A percentile compares a stretch with the other conserved stretches of the same genome.
phyloP scores from a whole-genome alignment of 2,113 vertebrate genomes.

The Dipodomys ordii region DNA sequence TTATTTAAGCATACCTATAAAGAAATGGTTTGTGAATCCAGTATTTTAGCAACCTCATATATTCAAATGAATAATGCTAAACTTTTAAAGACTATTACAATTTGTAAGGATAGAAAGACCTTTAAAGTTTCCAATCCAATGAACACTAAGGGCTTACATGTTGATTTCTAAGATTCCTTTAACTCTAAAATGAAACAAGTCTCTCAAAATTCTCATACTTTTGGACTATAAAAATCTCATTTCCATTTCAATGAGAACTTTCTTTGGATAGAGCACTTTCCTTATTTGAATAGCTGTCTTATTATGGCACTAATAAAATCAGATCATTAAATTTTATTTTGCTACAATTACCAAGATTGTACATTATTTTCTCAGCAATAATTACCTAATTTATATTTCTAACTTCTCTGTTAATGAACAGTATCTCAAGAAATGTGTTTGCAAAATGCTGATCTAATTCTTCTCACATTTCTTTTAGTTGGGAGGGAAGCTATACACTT shows the following conservation, averaged over 20 bases:
- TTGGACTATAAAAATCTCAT: conserved; percentile 15
- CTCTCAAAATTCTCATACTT: conserved; percentile 48
- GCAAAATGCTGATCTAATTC: conserved; percentile 33
- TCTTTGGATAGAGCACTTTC: conserved; percentile 35
- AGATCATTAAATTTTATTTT: conserved; percentile 64
- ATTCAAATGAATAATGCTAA: conserved; percentile 22
- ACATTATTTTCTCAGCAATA: conserved; percentile 20
- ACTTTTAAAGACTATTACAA: conserved; percentile 36
- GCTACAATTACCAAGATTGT: conserved; percentile 33
- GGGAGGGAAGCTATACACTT: background rate
- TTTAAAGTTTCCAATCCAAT: background rate
- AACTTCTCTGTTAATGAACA: background rate
- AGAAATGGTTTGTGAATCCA: background rate
- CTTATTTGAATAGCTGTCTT: conserved; percentile 43
- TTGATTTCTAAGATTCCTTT: conserved; percentile 41
- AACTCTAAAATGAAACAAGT: conserved; percentile 20
- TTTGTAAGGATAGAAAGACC: background rate
- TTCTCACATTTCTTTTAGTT: conserved; percentile 43
- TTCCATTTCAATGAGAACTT: conserved; percentile 51
- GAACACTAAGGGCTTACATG: background rate
- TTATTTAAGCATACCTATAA: background rate
- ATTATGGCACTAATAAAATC: conserved; percentile 43
- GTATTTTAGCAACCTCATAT: background rate
- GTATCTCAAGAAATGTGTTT: conserved; percentile 44
- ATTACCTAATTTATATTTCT: conserved; percentile 36